phyloP scores from a whole-genome alignment of 2,888 invertebrate species.

The Epirrhoe tristata region DNA sequence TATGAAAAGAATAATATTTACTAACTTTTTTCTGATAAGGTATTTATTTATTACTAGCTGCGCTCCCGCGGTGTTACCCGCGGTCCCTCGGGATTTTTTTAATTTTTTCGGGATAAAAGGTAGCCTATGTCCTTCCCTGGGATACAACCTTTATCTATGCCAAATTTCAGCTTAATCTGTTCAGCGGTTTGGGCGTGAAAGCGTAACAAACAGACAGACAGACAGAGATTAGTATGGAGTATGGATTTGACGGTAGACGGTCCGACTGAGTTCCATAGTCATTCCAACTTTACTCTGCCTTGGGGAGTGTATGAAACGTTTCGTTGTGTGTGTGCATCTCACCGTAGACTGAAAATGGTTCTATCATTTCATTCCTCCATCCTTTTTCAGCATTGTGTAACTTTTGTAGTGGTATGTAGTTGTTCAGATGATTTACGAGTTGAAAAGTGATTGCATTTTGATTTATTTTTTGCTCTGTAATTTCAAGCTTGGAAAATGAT shows the following conservation, averaged over 20 bases:
- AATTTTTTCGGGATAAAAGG: too few relatives aligned
- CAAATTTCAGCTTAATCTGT: too few relatives aligned
- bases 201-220: too few relatives aligned
- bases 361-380: constrained; percentile 80
- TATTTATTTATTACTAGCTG: too few relatives aligned
- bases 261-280: constrained; percentile 3
- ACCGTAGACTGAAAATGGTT: constrained; percentile 80
- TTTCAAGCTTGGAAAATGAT: constrained; percentile 3
- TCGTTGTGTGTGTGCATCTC: constrained; percentile 62
- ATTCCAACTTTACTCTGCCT: constrained; percentile 15
- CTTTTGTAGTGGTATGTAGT: constrained; percentile 60
- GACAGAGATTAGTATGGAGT: too few relatives aligned
- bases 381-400: constrained; percentile 80
- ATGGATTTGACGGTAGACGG: not conserved
- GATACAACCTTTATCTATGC: too few relatives aligned
- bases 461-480: constrained; percentile 16
- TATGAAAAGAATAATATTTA: too few relatives aligned
- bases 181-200: too few relatives aligned
- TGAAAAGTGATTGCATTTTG: constrained; percentile 31
- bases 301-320: constrained; percentile 47
- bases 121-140: too few relatives aligned
- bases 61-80: too few relatives aligned
- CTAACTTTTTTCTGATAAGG: too few relatives aligned
- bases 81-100: too few relatives aligned
- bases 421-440: constrained; percentile 46